A percentile compares a stretch with the other conserved stretches of the same genome.
These are phyloP conservation scores for Helogale parvula DNA, from an alignment of 2,113 vertebrate genomes.

Conservation along the genomic window DNA sequence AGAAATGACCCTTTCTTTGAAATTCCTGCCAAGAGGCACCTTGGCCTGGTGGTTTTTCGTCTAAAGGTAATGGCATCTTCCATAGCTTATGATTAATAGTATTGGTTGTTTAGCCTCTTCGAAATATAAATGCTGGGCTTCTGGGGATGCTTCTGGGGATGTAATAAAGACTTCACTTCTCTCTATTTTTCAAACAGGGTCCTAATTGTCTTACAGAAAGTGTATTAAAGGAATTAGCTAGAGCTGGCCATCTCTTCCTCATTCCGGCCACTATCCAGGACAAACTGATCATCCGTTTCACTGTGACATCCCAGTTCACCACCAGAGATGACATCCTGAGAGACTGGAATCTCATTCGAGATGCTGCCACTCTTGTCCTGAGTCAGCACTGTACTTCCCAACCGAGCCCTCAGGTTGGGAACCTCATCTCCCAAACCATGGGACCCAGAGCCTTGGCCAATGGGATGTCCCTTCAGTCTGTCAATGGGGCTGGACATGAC, in stretches of 20 bases:
- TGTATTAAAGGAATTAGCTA: slow-evolving; percentile 91
- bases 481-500: slow-evolving; percentile 53
- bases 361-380: slow-evolving; percentile 85
- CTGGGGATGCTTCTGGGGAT: background rate
- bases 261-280: slow-evolving; percentile 92
- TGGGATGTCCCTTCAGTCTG: slow-evolving; percentile 42
- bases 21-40: slow-evolving; percentile 94
- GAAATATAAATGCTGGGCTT: background rate
- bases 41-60: slow-evolving; percentile 96
- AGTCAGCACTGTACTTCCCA: slow-evolving; percentile 77
- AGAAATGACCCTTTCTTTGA: slow-evolving; percentile 93
- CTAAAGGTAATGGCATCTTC: slow-evolving; percentile 89
- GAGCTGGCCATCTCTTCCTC: slow-evolving; percentile 93
- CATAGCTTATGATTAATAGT: background rate
- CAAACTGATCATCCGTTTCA: slow-evolving; percentile 95
- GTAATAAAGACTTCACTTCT: background rate
- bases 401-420: slow-evolving; percentile 62
- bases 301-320: slow-evolving; percentile 96
- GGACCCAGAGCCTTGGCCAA: slow-evolving; percentile 44
- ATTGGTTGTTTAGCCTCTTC: background rate
- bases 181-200: slow-evolving; percentile 84
- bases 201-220: slow-evolving; percentile 94
- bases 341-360: slow-evolving; percentile 93
- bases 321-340: slow-evolving; percentile 91
- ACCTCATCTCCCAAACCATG: background rate